These are phyloP conservation scores for Aselliscus stoliczkanus DNA, from an alignment of 2,797 vertebrate species.

Conservation along the genomic window DNA sequence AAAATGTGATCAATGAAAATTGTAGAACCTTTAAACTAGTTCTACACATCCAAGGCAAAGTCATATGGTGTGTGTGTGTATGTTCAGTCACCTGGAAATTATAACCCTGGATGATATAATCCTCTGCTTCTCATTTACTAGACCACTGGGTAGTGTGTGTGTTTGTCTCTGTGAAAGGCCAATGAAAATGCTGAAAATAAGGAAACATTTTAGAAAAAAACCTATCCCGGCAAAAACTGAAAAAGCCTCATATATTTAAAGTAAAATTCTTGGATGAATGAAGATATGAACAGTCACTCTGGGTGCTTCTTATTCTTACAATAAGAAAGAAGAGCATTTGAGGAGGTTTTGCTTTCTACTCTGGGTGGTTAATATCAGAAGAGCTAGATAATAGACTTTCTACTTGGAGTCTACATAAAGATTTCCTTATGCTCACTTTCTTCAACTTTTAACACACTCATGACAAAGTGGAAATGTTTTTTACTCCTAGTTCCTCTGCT, in stretches of 20 bases:
- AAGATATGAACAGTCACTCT: not conserved
- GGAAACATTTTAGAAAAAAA: not conserved
- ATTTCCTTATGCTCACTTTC: not conserved
- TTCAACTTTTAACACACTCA: not conserved
- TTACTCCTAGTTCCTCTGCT: not conserved
- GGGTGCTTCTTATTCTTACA: not conserved
- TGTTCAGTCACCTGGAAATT: not conserved
- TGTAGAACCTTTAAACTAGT: not conserved
- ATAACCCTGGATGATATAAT: not conserved
- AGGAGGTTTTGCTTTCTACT: not conserved
- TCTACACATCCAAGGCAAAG: not conserved
- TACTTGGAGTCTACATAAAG: not conserved
- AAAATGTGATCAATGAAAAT: slow-evolving; percentile 18
- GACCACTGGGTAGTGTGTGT: not conserved
- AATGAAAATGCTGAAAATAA: slow-evolving; percentile 11
- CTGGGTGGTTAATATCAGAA: not conserved
- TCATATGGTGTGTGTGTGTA: not conserved
- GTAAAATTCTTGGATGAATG: not conserved
- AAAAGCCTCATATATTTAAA: not conserved
- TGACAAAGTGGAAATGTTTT: not conserved
- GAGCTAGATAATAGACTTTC: not conserved
- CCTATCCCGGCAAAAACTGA: not conserved
- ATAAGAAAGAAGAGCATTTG: not conserved
- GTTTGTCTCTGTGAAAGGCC: not conserved
- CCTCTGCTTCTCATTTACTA: not conserved